phyloP scores from a whole-genome alignment of 2,113 vertebrate genomes.

The Uria aalge region DNA sequence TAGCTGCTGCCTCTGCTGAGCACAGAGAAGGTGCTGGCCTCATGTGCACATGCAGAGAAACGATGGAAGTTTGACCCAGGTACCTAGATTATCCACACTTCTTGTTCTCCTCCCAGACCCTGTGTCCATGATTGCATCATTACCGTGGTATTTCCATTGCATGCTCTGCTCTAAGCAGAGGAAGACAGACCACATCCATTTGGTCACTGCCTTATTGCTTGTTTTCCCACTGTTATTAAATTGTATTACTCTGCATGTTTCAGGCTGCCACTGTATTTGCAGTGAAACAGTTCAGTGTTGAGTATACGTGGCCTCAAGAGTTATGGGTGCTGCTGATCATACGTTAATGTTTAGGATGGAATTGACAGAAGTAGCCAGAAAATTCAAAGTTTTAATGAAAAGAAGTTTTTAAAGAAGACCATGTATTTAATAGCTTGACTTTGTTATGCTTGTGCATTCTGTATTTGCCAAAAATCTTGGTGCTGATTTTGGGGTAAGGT shows the following conservation, averaged over 20 bases:
- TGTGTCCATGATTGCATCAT: neutral
- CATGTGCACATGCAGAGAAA: accelerated
- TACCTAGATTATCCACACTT: neutral
- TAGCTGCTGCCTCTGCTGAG: neutral
- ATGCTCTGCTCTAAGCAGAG: neutral
- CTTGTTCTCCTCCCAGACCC: neutral
- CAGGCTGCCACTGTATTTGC: neutral
- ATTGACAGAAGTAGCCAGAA: neutral
- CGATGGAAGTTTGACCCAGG: neutral
- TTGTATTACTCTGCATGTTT: neutral
- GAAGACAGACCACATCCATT: neutral
- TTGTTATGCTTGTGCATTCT: neutral
- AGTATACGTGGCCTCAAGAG: neutral
- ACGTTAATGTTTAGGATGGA: neutral
- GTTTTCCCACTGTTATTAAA: neutral
- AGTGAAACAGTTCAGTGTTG: neutral
- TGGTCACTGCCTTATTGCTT: neutral
- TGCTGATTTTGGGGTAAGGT: neutral
- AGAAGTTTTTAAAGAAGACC: neutral
- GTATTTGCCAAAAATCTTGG: neutral
- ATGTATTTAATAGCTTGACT: neutral
- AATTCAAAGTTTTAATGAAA: neutral
- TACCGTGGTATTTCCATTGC: neutral
- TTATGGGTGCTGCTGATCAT: neutral
- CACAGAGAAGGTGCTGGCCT: neutral